These are phyloP conservation scores for Plebejus argus DNA, from an alignment of 2,888 invertebrate species.

Conservation along the genomic window DNA sequence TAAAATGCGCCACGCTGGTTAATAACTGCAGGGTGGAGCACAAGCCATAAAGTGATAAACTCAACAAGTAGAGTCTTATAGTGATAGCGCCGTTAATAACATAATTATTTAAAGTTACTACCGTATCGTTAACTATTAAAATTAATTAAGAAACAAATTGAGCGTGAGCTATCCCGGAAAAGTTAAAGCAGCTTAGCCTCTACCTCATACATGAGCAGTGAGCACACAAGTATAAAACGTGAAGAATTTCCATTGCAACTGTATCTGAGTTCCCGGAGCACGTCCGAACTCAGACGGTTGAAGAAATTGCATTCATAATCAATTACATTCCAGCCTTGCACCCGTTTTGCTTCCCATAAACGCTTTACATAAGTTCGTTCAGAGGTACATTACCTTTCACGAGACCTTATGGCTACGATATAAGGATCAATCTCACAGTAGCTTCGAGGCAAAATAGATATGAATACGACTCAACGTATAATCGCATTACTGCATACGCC, in stretches of 20 bases:
- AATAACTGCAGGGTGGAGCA: background rate
- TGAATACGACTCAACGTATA: slow-evolving; percentile 39
- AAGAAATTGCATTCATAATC: slow-evolving; percentile 37
- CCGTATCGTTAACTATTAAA: background rate
- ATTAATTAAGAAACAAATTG: background rate
- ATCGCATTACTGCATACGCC: slow-evolving; percentile 38
- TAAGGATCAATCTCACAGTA: background rate
- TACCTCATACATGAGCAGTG: background rate
- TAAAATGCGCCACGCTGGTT: background rate
- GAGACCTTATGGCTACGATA: background rate
- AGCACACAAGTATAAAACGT: background rate
- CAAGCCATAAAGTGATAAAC: slow-evolving; percentile 5
- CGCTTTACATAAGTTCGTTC: slow-evolving; percentile 39
- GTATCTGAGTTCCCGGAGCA: slow-evolving; percentile 17
- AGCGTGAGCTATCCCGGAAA: background rate
- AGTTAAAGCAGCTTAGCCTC: background rate
- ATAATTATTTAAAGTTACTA: background rate
- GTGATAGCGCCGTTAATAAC: background rate
- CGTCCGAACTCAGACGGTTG: background rate
- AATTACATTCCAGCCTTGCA: slow-evolving; percentile 39
- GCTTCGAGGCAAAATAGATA: slow-evolving; percentile 35
- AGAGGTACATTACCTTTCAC: background rate
- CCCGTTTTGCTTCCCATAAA: slow-evolving; percentile 42
- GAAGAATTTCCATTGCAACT: background rate
- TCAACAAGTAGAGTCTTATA: background rate